Conservation (phyloP, 2,888 invertebrate genomes). For the Drosophila rubida region DNA sequence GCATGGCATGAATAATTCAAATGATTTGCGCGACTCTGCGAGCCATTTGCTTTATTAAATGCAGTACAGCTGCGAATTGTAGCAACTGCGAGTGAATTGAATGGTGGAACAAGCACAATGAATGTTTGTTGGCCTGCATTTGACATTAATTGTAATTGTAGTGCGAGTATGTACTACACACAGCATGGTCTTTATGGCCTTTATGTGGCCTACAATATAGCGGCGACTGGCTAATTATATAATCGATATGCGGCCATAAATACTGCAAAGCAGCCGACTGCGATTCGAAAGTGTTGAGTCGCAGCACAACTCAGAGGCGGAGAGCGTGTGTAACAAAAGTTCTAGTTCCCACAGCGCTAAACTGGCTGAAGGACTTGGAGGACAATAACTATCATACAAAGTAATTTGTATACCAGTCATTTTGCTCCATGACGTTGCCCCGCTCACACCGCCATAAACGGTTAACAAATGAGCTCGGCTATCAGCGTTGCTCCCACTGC, state of each 20-base stretch:
- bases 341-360: constrained; percentile 49
- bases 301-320: neutral
- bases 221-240: constrained; percentile 53
- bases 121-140: constrained; percentile 28
- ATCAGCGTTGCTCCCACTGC: neutral
- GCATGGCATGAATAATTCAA: constrained; percentile 17
- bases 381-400: constrained; percentile 7
- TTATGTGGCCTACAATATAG: neutral
- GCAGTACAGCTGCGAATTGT: constrained; percentile 19
- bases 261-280: constrained; percentile 43
- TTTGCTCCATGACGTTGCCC: neutral
- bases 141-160: constrained; percentile 31
- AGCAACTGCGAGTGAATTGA: constrained; percentile 28
- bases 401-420: constrained; percentile 20
- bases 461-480: constrained; percentile 25
- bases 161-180: neutral
- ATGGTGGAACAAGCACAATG: constrained; percentile 12
- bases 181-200: neutral
- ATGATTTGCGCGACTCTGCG: constrained; percentile 11
- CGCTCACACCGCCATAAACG: neutral
- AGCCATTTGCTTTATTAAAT: constrained; percentile 27
- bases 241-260: constrained; percentile 61
- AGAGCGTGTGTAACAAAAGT: constrained; percentile 11
- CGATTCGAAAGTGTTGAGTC: constrained; percentile 3
- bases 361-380: neutral